Evolutionary conservation across 2,797 vertebrate species (phyloP).

Genomic region (Periophthalmus magnuspinnatus): DNA sequence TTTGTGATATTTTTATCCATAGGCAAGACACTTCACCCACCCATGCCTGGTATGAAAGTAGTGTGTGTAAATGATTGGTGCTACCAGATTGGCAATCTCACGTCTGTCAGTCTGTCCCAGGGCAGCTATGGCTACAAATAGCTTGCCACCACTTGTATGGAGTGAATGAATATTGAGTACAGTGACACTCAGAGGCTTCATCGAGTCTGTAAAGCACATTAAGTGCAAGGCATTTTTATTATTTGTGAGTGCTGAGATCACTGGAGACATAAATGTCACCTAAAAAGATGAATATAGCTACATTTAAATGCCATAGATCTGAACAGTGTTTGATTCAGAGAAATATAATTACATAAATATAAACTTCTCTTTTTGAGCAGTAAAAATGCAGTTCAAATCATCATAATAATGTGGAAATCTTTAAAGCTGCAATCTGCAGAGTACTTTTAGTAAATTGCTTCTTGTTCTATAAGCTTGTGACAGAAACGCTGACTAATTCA

Average conservation of each 20-base stretch:
- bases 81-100: too few species aligned
- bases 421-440: neutral
- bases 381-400: neutral
- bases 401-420: neutral
- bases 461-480: neutral
- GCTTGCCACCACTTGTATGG: too few species aligned
- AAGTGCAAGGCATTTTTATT: too few species aligned
- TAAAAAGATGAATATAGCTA: neutral
- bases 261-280: neutral
- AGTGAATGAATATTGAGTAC: too few species aligned
- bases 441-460: neutral
- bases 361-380: neutral
- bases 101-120: too few species aligned
- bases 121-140: too few species aligned
- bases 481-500: constrained; percentile 14
- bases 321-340: neutral
- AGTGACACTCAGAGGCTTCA: too few species aligned
- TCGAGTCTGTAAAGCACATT: too few species aligned
- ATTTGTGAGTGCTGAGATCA: neutral
- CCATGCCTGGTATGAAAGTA: too few species aligned
- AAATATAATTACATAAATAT: neutral
- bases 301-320: neutral
- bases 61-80: too few species aligned
- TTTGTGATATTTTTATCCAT: too few species aligned
- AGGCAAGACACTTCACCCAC: too few species aligned